Percentiles rank a stretch among this genome's conserved stretches.
Conservation (phyloP, 2,113 vertebrate genomes). For the Sisor rabdophorus region DNA sequence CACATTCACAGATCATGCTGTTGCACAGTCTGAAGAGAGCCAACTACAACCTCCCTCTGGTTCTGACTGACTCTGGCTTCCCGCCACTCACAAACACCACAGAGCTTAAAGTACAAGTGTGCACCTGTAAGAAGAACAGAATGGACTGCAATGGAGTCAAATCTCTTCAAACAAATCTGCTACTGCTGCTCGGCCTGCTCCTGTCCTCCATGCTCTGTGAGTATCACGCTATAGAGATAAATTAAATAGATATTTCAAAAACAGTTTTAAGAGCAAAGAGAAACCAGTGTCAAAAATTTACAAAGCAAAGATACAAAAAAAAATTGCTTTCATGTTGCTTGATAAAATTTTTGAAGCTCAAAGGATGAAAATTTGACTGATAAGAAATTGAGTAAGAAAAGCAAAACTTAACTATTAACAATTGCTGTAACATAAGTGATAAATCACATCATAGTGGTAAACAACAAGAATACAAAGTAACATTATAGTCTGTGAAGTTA, state of each 20-base stretch:
- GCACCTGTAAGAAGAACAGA: slow-evolving; percentile 93
- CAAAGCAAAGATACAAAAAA: no score
- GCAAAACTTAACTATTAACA: no score
- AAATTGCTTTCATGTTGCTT: no score
- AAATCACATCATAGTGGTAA: no score
- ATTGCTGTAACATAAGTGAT: no score
- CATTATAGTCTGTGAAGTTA: not conserved
- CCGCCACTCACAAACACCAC: slow-evolving; percentile 88
- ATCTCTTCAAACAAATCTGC: slow-evolving; percentile 67
- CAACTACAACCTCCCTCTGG: slow-evolving; percentile 91
- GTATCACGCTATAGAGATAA: slow-evolving; percentile 49
- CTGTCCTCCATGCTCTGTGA: slow-evolving; percentile 77
- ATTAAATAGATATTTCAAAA: not conserved
- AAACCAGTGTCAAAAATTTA: no score
- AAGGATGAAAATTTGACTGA: no score
- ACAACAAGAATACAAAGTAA: no score
- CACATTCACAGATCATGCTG: slow-evolving; percentile 88
- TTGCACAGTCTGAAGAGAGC: slow-evolving; percentile 90
- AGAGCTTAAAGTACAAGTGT: slow-evolving; percentile 93
- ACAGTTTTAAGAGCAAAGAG: not conserved
- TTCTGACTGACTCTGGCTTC: slow-evolving; percentile 91
- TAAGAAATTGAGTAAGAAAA: no score
- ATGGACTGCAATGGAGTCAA: slow-evolving; percentile 86
- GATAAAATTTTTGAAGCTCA: no score
- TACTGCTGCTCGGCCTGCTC: slow-evolving; percentile 66